Evolutionary conservation across 2,113 vertebrate species (phyloP), one percentile per base, ranked within the genome.

Genomic region (Podarcis cretensis): DNA sequence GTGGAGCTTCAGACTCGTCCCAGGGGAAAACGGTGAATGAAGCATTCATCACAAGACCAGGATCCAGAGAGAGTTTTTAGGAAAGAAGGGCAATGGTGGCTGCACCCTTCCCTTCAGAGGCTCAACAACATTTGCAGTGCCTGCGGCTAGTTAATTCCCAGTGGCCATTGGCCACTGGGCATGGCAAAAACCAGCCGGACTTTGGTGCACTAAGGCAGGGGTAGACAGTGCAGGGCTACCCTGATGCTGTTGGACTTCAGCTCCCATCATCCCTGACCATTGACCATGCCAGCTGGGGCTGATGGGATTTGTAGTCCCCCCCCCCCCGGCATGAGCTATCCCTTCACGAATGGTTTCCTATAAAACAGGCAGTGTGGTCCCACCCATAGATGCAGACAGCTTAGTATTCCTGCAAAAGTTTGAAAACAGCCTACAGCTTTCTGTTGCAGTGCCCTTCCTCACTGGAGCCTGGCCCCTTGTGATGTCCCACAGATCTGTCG

Each of bases 81-180:
- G 1, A 30, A 21, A 12, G 54, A 54, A 35, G 40, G 23, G 18
- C 8, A 37, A 6, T 18, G 35, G n/a, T 81, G 40, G 10, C 75
- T 71, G 43, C 32, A 48, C 23, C 9, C 1, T 0, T 1, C 12
- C 9, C 1, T 0, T 1, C 12, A 59, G 12, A 77, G 21, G 40
- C 83, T 75, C 87, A 35, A 74, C 86, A 4, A 2, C 1, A 20
- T 40, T 78, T 65, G 79, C 9, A 13, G 6, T 1, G 6, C 76
- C 48, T 63, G 7, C 9, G 3, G 30, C 87, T 4, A 1, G 84
- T 37, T n/a, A 5, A 8, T 63, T 13, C 84, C 1, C 3, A 3
- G 14, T 3, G 59, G 81, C 25, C 5, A 74, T 83, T 88, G 32
- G 73, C 40, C 0, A 0, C 1, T 27, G 65, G 77, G 75, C 68